Percentiles rank a stretch among this genome's conserved stretches.
Conservation (phyloP, 2,113 vertebrate genomes). For the Cairina moschata region DNA sequence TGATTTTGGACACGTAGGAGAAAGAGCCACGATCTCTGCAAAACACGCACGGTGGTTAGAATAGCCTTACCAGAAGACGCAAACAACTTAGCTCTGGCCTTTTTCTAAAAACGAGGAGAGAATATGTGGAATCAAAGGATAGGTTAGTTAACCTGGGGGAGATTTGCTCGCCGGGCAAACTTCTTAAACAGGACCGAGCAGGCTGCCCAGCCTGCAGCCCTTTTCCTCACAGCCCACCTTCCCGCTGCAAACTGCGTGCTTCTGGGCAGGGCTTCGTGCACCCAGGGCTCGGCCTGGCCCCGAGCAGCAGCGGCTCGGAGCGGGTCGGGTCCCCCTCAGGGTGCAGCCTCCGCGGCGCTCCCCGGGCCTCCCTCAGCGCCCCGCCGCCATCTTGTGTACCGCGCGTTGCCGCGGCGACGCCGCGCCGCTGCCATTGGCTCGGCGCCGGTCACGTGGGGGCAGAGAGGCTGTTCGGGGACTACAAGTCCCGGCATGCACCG, state of each 20-base stretch:
- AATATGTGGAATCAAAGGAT: background rate
- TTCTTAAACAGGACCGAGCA: background rate
- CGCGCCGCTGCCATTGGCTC: background rate
- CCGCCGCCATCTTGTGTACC: conserved; percentile 5
- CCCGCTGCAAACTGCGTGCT: rapidly evolving
- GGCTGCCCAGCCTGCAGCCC: background rate
- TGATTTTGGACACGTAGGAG: background rate
- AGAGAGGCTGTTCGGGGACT: rapidly evolving
- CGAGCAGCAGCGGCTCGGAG: background rate
- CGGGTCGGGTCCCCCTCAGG: background rate
- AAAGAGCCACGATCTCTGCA: background rate
- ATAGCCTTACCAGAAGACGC: background rate
- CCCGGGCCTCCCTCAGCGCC: background rate
- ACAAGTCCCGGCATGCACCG: background rate
- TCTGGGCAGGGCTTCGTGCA: background rate
- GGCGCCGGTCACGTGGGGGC: rapidly evolving
- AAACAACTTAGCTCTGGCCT: background rate
- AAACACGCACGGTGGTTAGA: background rate
- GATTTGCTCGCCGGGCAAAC: background rate
- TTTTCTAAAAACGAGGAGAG: background rate
- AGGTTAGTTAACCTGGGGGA: background rate
- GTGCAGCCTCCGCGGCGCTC: too few relatives aligned
- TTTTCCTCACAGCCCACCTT: background rate
- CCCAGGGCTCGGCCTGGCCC: background rate
- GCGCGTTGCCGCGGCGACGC: background rate